phyloP scores from a whole-genome alignment of 1,140 invertebrate species.

The Drosophila athabasca region DNA sequence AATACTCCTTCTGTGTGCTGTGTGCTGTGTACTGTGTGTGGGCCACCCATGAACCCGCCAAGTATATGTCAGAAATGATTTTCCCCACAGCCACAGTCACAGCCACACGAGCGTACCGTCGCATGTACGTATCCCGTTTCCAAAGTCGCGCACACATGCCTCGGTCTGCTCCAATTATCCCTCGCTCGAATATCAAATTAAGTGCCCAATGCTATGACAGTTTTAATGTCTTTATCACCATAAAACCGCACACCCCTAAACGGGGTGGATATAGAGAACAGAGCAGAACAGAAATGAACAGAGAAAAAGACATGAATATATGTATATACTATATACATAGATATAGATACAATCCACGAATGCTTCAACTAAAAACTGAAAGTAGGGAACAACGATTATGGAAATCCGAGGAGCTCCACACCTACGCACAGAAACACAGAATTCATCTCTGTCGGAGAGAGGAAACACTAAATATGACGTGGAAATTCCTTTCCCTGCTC shows the following conservation, averaged over 20 bases:
- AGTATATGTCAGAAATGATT: slow-evolving; percentile 65
- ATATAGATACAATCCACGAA: slow-evolving; percentile 27
- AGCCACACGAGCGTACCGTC: slow-evolving; percentile 10
- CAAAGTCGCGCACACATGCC: slow-evolving; percentile 40
- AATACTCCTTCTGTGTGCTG: neutral
- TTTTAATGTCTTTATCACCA: slow-evolving; percentile 79
- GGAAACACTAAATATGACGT: slow-evolving; percentile 44
- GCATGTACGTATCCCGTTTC: slow-evolving; percentile 37
- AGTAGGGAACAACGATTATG: slow-evolving; percentile 47
- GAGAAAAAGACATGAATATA: slow-evolving; percentile 17
- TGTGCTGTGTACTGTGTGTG: slow-evolving; percentile 24
- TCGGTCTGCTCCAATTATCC: slow-evolving; percentile 72
- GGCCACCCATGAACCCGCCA: slow-evolving; percentile 58
- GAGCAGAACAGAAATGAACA: slow-evolving; percentile 3
- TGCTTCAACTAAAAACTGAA: slow-evolving; percentile 13
- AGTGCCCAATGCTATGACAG: slow-evolving; percentile 76
- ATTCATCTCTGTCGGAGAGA: slow-evolving; percentile 4
- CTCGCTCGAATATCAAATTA: slow-evolving; percentile 77
- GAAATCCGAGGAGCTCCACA: slow-evolving; percentile 55
- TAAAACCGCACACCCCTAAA: slow-evolving; percentile 62
- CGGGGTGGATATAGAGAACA: slow-evolving; percentile 10
- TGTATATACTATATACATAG: slow-evolving; percentile 16
- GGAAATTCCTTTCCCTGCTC: slow-evolving; percentile 46
- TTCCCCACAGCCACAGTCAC: slow-evolving; percentile 41
- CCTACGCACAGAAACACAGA: slow-evolving; percentile 41